Evolutionary conservation across 1,140 invertebrate genomes (phyloP), one percentile per base, ranked within the genome.

Genomic region (Rhynchophorus ferrugineus): DNA sequence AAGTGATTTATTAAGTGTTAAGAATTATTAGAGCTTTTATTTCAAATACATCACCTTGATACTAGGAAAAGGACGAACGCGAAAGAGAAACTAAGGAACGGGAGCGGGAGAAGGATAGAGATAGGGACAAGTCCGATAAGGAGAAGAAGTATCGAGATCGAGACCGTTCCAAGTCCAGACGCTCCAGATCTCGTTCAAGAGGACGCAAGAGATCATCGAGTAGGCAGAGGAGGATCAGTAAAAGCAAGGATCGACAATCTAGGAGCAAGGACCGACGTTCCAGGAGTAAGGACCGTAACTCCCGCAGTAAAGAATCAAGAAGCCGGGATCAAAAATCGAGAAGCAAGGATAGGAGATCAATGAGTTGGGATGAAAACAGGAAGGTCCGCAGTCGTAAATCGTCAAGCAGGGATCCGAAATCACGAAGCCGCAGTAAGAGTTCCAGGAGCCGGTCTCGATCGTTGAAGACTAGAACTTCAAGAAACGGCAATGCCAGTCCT

Each of bases 1-100:
- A 33, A 33, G 29, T 33, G n/a, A 33, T 33, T 33, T 33, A 33
- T 33, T 8, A 33, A 33, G 29, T 33, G 29, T 33, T 33, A 8
- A 33, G n/a, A 33, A 33, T 33, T n/a, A 33, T 33, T 33, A n/a
- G n/a, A n/a, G n/a, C n/a, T n/a, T n/a, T n/a, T n/a, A n/a, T n/a
- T n/a, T 18, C 21, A 13, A 9, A 29, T 21, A 44, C 6, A 16
- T 24, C 1, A 8, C 11, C 35, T 35, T 45, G 3, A 24, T 34
- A 8, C 47, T 58, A 86, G 83, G 84, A 85, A 64, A 83, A 86
- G 58, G 81, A 85, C 69, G 81, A 86, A 54, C 76, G 79, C 55
- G 76, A 85, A 43, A 65, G 60, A 39, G 49, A 59, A 58, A 59
- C 20, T 21, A 39, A 47, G 51, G 63, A 66, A 49, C 45, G 55